Base-by-base conservation (phyloP, 2,797 vertebrate genomes). In the Poeciliopsis turneri region DNA sequence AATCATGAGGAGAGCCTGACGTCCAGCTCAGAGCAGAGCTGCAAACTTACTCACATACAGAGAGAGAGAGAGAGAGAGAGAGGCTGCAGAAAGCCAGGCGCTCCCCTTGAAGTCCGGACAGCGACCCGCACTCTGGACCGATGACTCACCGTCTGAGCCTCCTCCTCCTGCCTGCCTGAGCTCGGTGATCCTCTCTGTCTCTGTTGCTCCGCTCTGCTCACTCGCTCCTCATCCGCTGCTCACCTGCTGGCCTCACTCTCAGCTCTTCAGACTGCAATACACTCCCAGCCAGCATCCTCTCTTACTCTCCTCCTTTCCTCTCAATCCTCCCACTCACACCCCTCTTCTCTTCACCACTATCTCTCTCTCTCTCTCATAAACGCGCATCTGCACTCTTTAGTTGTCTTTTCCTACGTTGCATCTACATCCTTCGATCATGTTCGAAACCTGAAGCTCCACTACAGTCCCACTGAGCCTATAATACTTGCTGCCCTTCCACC, bases 171-270 rank as follows among this genome's bases (percentile, higher is more conserved):
- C 73, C 84, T 79, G 75, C 47, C 81, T 84, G 43, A 25, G 28
- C 61, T 30, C 80, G 64, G 74, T 75, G 79, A 59, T 82, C 61
- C 76, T 13, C n/a, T 74, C 71, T 77, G 66, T 3, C 76, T 76
- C 46, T 46, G 73, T 76, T 33, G 76, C 76, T 80, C 68, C 74
- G 61, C 57, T 77, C 39, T 23, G 75, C 64, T 88, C 84, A 69
- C 84, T 46, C 75, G 86, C 85, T 86, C 79, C 77, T 81, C 85
- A 77, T 91, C 86, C 72, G 85, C 74, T 59, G 75, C 84, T 89
- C 93, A 94, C 93, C 94, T 95, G 94, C 93, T 92, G 87, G 87
- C 79, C 75, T 80, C 86, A 77, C 89, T 89, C 80, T 80, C 81
- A 28, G 84, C 84, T 90, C 86, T 84, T 84, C 59, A 80, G 83